Percentiles rank a stretch among this genome's conserved stretches.
Evolutionary conservation across 1,140 invertebrate genomes (phyloP).

Genomic region (Mactra quadrangularis): DNA sequence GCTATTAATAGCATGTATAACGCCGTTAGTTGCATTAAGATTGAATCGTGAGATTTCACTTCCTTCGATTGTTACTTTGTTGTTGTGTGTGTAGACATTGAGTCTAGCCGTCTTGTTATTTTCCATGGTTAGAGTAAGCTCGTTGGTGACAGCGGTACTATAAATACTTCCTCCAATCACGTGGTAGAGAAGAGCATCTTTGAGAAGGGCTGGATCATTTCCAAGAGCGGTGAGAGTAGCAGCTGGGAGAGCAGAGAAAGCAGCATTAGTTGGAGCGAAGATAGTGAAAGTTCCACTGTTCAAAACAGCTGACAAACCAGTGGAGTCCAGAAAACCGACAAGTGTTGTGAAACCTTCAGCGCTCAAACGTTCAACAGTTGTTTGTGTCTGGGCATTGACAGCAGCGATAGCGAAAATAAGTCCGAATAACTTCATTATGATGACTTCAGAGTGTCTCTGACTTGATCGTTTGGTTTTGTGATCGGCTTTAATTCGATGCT

Average conservation of each 20-base stretch:
- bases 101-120: constrained; percentile 9
- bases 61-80: constrained; percentile 37
- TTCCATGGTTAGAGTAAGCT: constrained; percentile 10
- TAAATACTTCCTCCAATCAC: constrained; percentile 83
- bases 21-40: constrained; percentile 28
- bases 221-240: constrained; percentile 86
- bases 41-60: constrained; percentile 20
- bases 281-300: constrained; percentile 88
- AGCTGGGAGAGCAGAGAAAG: constrained; percentile 88
- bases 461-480: too few relatives aligned
- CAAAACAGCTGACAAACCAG: not conserved
- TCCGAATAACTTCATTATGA: constrained; percentile 1
- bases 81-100: constrained; percentile 40
- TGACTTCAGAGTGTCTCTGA: too few relatives aligned
- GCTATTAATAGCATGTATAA: too few relatives aligned
- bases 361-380: constrained; percentile 6
- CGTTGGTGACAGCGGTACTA: constrained; percentile 39
- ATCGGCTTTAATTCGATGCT: too few relatives aligned
- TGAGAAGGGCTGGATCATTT: constrained; percentile 87
- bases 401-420: not conserved
- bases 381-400: not conserved
- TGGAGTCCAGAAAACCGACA: not conserved
- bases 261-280: too few relatives aligned
- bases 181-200: constrained; percentile 90
- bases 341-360: not conserved